Conservation (phyloP, 2,113 vertebrate species). For the Bubo scandiacus region DNA sequence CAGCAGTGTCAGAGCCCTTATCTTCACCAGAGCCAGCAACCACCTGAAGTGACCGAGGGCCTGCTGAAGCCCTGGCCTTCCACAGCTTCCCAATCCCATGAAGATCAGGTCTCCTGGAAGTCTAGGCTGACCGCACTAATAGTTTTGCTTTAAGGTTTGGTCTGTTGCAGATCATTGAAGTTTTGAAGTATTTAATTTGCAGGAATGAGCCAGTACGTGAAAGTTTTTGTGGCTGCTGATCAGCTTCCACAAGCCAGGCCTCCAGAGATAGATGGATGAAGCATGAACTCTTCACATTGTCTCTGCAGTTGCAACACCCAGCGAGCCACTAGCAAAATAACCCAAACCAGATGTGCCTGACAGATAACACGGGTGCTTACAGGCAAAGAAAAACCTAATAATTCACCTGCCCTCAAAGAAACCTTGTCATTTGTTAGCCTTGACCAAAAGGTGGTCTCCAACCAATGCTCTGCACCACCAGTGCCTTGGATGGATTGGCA, state of each 20-base stretch:
- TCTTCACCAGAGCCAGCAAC: not conserved
- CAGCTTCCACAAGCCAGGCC: not conserved
- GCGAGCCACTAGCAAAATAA: not conserved
- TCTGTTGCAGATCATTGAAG: not conserved
- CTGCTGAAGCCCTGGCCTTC: not conserved
- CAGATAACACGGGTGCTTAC: not conserved
- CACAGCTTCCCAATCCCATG: not conserved
- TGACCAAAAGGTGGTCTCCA: not conserved
- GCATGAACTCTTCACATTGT: not conserved
- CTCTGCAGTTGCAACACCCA: not conserved
- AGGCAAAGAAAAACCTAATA: not conserved
- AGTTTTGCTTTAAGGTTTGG: not conserved
- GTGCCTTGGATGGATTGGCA: too few species aligned
- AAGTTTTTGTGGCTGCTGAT: not conserved
- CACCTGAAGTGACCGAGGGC: accelerated
- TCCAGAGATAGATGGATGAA: accelerated
- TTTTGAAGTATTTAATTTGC: not conserved
- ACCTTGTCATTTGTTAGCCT: not conserved
- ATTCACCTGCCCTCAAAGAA: not conserved
- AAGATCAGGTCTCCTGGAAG: not conserved
- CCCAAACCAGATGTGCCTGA: not conserved
- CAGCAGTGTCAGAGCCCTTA: not conserved
- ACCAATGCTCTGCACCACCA: not conserved
- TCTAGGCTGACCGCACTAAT: not conserved
- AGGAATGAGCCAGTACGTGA: not conserved